A percentile compares a stretch with the other conserved stretches of the same genome.
Evolutionary conservation across 2,113 vertebrate genomes (phyloP).

Genomic region (Phalacrocorax pelagicus): DNA sequence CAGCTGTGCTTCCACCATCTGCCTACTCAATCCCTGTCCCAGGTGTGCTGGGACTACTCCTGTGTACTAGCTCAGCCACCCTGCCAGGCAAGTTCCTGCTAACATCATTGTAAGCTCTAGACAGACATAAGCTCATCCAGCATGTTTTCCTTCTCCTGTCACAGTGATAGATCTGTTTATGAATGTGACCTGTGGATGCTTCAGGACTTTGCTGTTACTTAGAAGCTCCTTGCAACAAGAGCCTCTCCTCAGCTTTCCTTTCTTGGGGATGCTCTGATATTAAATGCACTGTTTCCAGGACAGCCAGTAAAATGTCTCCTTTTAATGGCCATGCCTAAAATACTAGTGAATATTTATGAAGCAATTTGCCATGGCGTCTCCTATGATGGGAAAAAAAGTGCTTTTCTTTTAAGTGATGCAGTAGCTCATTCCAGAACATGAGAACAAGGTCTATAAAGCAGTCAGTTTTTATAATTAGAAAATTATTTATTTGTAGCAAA

Average conservation of each 20-base stretch:
- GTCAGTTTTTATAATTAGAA: conserved; percentile 50
- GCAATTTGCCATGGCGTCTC: conserved; percentile 23
- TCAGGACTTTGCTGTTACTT: neutral
- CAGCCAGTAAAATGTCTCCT: neutral
- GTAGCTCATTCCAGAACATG: conserved; percentile 35
- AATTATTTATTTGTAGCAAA: conserved; percentile 33
- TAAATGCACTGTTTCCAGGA: neutral
- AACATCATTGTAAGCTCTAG: neutral
- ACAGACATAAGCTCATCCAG: neutral
- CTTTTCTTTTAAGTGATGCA: conserved; percentile 24
- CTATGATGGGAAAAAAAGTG: neutral
- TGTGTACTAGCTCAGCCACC: neutral
- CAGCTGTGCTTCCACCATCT: accelerated
- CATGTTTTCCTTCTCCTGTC: neutral
- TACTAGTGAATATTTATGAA: conserved; percentile 64
- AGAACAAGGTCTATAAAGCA: conserved; percentile 35
- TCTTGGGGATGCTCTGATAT: neutral
- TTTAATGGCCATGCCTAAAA: conserved; percentile 38
- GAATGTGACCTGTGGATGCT: neutral
- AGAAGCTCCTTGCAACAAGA: neutral
- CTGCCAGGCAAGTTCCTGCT: neutral
- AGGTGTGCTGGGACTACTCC: accelerated
- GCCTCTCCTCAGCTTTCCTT: neutral
- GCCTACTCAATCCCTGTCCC: neutral
- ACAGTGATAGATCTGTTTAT: neutral